Percentiles rank a stretch among this genome's conserved stretches.
Evolutionary conservation across 2,888 invertebrate species (phyloP).

Genomic region (Patella ulyssiponensis): DNA sequence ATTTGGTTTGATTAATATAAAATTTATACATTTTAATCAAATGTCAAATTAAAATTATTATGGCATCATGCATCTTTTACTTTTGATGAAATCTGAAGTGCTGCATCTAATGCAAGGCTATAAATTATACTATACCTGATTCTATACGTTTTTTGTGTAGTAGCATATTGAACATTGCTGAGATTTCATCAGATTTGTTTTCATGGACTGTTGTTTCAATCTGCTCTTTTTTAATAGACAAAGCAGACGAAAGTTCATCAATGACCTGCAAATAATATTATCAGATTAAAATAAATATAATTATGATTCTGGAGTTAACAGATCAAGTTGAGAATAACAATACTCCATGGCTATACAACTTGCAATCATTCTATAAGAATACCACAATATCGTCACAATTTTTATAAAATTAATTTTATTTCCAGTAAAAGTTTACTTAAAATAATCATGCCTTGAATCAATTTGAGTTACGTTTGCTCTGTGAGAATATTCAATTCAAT

Average conservation of each 20-base stretch:
- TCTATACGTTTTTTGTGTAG: constrained; percentile 63
- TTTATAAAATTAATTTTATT: not conserved
- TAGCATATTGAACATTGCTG: constrained; percentile 72
- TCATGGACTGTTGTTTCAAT: constrained; percentile 69
- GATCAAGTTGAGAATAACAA: not conserved
- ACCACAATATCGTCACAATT: not conserved
- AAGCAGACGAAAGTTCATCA: constrained; percentile 62
- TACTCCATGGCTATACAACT: not conserved
- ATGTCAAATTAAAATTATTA: too few relatives aligned
- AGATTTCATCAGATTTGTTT: constrained; percentile 68
- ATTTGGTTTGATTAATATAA: too few relatives aligned
- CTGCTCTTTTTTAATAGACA: constrained; percentile 60
- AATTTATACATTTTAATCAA: too few relatives aligned
- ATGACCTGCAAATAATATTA: constrained; percentile 55
- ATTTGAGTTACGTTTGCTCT: too few relatives aligned
- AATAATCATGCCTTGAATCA: too few relatives aligned
- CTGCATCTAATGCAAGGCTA: too few relatives aligned
- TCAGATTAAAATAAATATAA: not conserved
- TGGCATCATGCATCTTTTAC: too few relatives aligned
- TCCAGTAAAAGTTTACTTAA: too few relatives aligned
- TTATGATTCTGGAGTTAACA: not conserved
- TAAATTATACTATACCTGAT: constrained; percentile 50
- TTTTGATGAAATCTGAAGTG: too few relatives aligned
- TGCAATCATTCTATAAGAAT: not conserved
- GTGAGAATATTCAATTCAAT: too few relatives aligned